Percentiles rank a stretch among this genome's conserved stretches.
Evolutionary conservation across 1,140 invertebrate genomes (phyloP).

Genomic region (Onthophagus taurus): DNA sequence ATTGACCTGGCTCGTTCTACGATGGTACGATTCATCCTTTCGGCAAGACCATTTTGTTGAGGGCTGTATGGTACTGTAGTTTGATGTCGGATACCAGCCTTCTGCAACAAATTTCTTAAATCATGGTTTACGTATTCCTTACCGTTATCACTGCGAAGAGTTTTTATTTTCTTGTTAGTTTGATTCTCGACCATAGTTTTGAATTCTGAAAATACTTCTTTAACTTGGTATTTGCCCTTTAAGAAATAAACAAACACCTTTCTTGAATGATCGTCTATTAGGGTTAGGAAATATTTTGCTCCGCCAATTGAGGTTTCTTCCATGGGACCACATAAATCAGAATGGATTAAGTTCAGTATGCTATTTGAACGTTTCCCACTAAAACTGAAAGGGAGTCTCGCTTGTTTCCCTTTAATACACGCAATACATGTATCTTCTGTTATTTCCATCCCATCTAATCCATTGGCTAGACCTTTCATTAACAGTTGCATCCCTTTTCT

Average conservation of each 20-base stretch:
- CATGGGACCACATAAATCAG: slow-evolving; percentile 37
- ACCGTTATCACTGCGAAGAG: slow-evolving; percentile 23
- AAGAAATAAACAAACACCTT: slow-evolving; percentile 33
- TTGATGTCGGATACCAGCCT: slow-evolving; percentile 17
- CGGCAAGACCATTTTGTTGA: slow-evolving; percentile 37
- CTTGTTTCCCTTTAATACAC: slow-evolving; percentile 8
- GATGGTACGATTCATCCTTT: slow-evolving; percentile 33
- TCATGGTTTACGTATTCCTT: slow-evolving; percentile 28
- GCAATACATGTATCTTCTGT: neutral
- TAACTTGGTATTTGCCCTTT: slow-evolving; percentile 27
- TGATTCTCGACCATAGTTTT: slow-evolving; percentile 25
- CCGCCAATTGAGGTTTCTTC: slow-evolving; percentile 28
- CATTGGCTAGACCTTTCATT: slow-evolving; percentile 17
- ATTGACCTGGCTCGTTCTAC: slow-evolving; percentile 20
- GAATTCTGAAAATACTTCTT: slow-evolving; percentile 25
- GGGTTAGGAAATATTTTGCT: slow-evolving; percentile 32
- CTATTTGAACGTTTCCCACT: neutral
- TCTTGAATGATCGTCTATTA: slow-evolving; percentile 34
- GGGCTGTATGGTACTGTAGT: slow-evolving; percentile 31
- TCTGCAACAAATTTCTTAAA: slow-evolving; percentile 18
- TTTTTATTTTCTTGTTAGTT: slow-evolving; percentile 27
- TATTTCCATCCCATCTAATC: slow-evolving; percentile 6
- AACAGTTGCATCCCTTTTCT: slow-evolving; percentile 16
- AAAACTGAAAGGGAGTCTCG: slow-evolving; percentile 1
- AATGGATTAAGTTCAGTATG: slow-evolving; percentile 27